Evolutionary conservation across 2,113 vertebrate species (phyloP).

Genomic region (Chunga burmeisteri): DNA sequence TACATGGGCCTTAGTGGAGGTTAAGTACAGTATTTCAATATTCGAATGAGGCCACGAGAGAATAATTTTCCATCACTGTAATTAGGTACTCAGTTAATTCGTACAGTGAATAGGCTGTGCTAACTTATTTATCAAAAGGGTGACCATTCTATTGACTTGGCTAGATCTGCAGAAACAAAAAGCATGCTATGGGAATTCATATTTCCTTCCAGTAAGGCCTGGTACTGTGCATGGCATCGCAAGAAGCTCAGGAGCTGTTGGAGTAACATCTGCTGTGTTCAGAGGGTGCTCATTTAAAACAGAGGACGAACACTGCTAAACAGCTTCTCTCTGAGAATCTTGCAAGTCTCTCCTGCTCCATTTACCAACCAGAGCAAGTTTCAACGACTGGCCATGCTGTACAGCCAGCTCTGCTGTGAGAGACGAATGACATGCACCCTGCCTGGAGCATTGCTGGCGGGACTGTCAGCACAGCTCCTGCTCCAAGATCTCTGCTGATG

Average conservation of each 20-base stretch:
- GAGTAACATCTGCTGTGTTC: constrained; percentile 26
- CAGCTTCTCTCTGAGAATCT: background rate
- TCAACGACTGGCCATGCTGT: background rate
- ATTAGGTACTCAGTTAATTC: constrained; percentile 59
- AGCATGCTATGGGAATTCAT: constrained; percentile 27
- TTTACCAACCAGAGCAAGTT: constrained; percentile 1
- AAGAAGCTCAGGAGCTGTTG: background rate
- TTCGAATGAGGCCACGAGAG: constrained; percentile 58
- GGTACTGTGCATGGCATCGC: background rate
- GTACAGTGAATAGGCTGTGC: background rate
- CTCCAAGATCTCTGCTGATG: background rate
- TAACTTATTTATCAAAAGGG: constrained; percentile 65
- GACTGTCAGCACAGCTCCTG: background rate
- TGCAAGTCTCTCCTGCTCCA: background rate
- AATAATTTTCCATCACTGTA: constrained; percentile 30
- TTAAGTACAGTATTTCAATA: constrained; percentile 52
- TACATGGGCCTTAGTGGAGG: background rate
- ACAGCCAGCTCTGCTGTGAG: background rate
- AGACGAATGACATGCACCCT: background rate
- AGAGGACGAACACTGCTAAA: background rate
- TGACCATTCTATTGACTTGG: constrained; percentile 36
- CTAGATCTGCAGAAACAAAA: constrained; percentile 16
- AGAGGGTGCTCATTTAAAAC: constrained; percentile 11
- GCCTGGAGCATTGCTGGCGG: background rate
- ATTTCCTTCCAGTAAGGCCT: constrained; percentile 13